Base-by-base conservation (phyloP, 2,888 invertebrate genomes). In the Perdita meconis region DNA sequence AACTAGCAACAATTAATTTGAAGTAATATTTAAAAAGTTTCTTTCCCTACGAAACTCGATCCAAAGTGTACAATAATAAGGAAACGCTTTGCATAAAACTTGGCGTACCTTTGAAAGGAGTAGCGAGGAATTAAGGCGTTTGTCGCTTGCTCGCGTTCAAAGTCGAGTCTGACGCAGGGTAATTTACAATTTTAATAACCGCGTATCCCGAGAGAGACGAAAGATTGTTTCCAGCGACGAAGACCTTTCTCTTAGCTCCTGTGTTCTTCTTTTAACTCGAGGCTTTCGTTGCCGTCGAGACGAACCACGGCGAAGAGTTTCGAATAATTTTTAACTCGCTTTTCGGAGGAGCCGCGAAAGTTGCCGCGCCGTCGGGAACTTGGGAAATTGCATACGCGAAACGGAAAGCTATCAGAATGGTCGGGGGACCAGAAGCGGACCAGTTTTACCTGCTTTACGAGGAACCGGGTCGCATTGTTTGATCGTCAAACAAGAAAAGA, bases 171-270 rank as follows among this genome's bases (percentile, higher is more conserved):
- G 61, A 67, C 69, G 59, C 60, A 47, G 22, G 70, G 70, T 78
- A 83, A 83, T 83, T 83, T 78, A 83, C 83, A 83, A 83, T 83
- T 81, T 78, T 83, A 83, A 83, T 81, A 83, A 83, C 47, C 81
- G 56, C 65, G 42, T n/a, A n/a, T 6, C 36, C 61, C 10, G 36
- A 4, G 26, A 47, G 19, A 24, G n/a, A 36, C 12, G 61, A 36
- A 13, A 34, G 26, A 51, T 59, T 75, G 65, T 55, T 65, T 19
- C 42, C 22, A 30, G 42, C 42, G 34, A 55, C 30, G 26, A 50
- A 59, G 24, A 24, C 22, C 22, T 22, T 42, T 19, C 13, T 8
- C 8, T 42, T 53, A 36, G 30, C 38, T 24, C n/a, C 34, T 12
- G 3, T n/a, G 6, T 16, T 42, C 26, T 38, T 59, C 50, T n/a